Base-by-base conservation (phyloP, 2,797 vertebrate genomes). In the Leucoraja ocellata region DNA sequence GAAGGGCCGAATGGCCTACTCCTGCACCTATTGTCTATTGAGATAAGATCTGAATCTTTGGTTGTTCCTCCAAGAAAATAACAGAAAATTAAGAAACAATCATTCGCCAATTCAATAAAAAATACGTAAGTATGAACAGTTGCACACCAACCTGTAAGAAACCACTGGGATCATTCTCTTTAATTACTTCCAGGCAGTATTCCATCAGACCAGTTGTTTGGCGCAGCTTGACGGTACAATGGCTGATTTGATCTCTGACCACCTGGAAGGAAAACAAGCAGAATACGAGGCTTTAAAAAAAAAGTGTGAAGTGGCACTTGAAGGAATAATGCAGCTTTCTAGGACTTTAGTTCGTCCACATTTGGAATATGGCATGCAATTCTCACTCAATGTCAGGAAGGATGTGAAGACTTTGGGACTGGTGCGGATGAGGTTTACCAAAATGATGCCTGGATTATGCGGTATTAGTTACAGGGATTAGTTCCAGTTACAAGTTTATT, bases 171-270 rank as follows among this genome's bases (percentile, higher is more conserved):
- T 99, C 98, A 0, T 99, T 99, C 96, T 99, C 99, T 96, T 99
- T 99, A 96, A 99, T 99, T 95, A 99, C 99, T 94, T 99, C 99
- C 96, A 99, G 96, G 93, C 98, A 99, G 94, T 99, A 99, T 93
- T 99, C 99, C 98, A 99, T 99, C 95, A 99, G 96, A 8, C 99
- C 99, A 0, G 99, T 99, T 93, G 99, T 99, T 97, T 99, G 99
- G 83, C 99, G 97, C 95, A 99, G 95, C 95, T 99, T 99, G 94
- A 99, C 98, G 0, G 99, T 99, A 94, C 99, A 99, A 95, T 99
- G 98, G 8, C 98, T 98, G 94, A 99, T 99, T 97, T 99, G 99
- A 94, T 99, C 99, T 93, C 98, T 96, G 58, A 99, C 99, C 96
- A 99, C 98, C 99, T 99, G 86, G 23, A 86, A 93, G 23, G 63